Percentiles rank a stretch among this genome's conserved stretches.
Evolutionary conservation across 2,888 invertebrate species (phyloP).

Genomic region (Litoditis marina): DNA sequence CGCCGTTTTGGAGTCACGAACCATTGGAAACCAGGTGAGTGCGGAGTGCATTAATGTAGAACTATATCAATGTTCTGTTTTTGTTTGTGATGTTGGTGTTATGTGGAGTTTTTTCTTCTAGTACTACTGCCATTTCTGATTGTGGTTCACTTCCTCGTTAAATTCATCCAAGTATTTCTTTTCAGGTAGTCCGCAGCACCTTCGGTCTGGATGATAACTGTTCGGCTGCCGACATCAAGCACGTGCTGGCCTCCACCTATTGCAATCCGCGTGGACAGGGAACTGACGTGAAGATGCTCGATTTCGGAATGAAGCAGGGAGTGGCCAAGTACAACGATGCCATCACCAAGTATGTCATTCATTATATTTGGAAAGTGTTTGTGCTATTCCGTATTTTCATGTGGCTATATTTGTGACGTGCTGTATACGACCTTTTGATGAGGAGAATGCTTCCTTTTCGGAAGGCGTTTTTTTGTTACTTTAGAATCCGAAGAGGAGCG

Average conservation of each 20-base stretch:
- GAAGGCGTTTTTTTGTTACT: no score
- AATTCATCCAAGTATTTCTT: no score
- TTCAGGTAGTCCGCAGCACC: constrained; percentile 65
- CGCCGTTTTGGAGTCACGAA: constrained; percentile 54
- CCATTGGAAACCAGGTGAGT: constrained; percentile 51
- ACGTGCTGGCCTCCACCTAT: constrained; percentile 55
- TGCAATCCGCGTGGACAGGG: constrained; percentile 52
- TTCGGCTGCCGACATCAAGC: constrained; percentile 63
- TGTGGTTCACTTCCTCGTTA: neutral
- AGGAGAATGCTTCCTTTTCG: no score
- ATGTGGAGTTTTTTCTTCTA: no score
- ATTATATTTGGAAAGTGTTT: neutral
- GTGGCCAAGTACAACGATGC: constrained; percentile 83
- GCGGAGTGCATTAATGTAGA: neutral
- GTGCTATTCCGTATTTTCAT: no score
- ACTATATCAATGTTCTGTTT: neutral
- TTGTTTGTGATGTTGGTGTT: no score
- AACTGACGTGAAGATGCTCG: constrained; percentile 73
- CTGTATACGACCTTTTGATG: no score
- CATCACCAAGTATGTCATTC: constrained; percentile 73
- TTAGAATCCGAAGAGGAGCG: no score
- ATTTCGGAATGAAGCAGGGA: constrained; percentile 76
- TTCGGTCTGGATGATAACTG: constrained; percentile 68
- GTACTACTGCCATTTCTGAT: neutral
- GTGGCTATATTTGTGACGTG: no score